These are phyloP conservation scores for Pluvialis apricaria DNA, from an alignment of 2,113 vertebrate species.

Conservation along the genomic window DNA sequence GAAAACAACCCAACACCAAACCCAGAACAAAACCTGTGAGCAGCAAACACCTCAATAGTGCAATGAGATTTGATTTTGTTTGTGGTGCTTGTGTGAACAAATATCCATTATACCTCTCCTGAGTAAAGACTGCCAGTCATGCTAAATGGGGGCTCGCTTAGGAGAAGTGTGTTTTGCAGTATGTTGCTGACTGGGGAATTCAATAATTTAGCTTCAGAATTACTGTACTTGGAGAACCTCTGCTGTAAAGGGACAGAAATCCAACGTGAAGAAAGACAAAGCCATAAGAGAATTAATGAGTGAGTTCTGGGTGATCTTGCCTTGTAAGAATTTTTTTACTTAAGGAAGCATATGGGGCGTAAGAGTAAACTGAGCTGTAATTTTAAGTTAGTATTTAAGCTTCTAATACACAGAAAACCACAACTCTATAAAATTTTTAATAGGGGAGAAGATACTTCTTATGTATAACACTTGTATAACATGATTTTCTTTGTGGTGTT, in stretches of 20 bases:
- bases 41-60: background rate
- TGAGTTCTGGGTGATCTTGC: background rate
- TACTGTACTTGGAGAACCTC: background rate
- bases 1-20: background rate
- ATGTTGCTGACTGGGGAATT: background rate
- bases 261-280: background rate
- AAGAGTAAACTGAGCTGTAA: background rate
- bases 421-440: background rate
- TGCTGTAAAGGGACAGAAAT: background rate
- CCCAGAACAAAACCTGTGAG: background rate
- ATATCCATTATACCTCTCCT: background rate
- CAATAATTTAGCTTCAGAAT: background rate
- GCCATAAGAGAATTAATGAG: background rate
- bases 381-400: background rate
- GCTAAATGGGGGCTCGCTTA: background rate
- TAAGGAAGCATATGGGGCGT: background rate
- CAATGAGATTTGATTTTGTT: background rate
- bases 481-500: background rate
- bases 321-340: background rate
- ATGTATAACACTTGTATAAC: background rate
- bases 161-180: background rate
- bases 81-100: background rate
- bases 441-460: background rate
- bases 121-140: background rate
- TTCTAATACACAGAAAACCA: background rate